These are phyloP conservation scores for Scaptomyza caliginosa DNA, from an alignment of 2,888 invertebrate genomes.

Conservation along the genomic window DNA sequence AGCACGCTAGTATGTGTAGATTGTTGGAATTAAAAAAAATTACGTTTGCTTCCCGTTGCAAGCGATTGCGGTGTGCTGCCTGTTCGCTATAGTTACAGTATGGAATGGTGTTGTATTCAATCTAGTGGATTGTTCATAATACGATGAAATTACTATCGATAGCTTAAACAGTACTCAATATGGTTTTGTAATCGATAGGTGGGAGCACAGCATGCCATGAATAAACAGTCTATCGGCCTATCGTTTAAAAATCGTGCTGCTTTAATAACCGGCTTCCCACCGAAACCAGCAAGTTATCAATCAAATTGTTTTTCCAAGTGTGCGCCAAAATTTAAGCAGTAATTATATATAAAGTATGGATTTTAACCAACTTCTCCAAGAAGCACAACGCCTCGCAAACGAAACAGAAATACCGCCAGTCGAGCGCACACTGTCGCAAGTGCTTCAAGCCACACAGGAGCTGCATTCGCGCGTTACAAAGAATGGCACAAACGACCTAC, in stretches of 20 bases:
- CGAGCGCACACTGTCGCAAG: slow-evolving; percentile 95
- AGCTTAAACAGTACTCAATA: not conserved
- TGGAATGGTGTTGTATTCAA: slow-evolving; percentile 34
- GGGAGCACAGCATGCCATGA: not conserved
- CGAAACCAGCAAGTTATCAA: not conserved
- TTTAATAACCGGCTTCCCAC: slow-evolving; percentile 2
- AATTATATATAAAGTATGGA: slow-evolving; percentile 84
- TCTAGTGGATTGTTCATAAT: slow-evolving; percentile 21
- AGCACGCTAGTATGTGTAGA: slow-evolving; percentile 26
- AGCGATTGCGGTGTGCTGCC: slow-evolving; percentile 47
- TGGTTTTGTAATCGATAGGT: not conserved
- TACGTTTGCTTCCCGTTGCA: slow-evolving; percentile 50
- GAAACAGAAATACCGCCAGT: slow-evolving; percentile 94
- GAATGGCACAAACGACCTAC: slow-evolving; percentile 93
- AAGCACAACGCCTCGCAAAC: slow-evolving; percentile 95
- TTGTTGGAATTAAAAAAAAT: slow-evolving; percentile 38
- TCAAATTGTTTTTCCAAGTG: not conserved
- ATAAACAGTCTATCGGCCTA: slow-evolving; percentile 1
- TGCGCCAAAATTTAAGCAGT: too few relatives aligned
- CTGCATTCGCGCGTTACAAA: slow-evolving; percentile 94
- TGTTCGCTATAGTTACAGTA: slow-evolving; percentile 48
- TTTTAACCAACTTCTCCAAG: slow-evolving; percentile 94
- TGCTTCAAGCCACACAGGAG: slow-evolving; percentile 95
- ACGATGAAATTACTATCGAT: slow-evolving; percentile 27
- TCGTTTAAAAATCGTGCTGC: not conserved